A percentile compares a stretch with the other conserved stretches of the same genome.
These are phyloP conservation scores for Nycticryphes semicollaris DNA, from an alignment of 2,113 vertebrate genomes.

Conservation along the genomic window DNA sequence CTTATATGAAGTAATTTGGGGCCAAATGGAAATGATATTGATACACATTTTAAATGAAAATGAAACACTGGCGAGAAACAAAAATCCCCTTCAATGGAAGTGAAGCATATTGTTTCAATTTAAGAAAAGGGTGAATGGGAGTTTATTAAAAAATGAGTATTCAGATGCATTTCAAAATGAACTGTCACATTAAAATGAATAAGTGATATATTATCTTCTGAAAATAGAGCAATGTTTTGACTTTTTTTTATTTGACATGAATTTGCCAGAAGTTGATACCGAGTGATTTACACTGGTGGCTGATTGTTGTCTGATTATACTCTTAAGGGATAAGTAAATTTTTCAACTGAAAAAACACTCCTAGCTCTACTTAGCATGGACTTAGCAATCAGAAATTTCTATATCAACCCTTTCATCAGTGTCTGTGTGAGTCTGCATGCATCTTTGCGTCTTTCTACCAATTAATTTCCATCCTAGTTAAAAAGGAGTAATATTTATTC, in stretches of 20 bases:
- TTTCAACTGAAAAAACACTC: not conserved
- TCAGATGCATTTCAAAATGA: not conserved
- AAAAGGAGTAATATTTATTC: not conserved
- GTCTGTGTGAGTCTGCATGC: not conserved
- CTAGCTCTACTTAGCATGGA: not conserved
- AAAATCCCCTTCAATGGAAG: not conserved
- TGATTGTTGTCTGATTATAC: not conserved
- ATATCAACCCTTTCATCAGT: rapidly evolving
- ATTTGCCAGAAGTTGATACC: not conserved
- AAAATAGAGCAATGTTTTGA: not conserved
- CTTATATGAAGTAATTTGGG: not conserved
- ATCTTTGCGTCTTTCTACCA: not conserved
- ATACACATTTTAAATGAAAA: not conserved
- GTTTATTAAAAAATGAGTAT: not conserved
- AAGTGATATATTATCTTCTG: not conserved
- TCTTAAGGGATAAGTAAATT: not conserved
- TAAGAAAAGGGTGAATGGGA: not conserved
- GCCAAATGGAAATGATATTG: not conserved
- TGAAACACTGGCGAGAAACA: not conserved
- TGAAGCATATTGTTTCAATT: not conserved
- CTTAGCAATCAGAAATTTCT: not conserved
- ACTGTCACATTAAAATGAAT: not conserved
- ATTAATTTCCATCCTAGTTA: not conserved
- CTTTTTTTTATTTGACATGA: not conserved
- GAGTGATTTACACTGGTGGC: not conserved